These are phyloP conservation scores for Tetrax tetrax DNA, from an alignment of 2,113 vertebrate genomes.

Conservation along the genomic window DNA sequence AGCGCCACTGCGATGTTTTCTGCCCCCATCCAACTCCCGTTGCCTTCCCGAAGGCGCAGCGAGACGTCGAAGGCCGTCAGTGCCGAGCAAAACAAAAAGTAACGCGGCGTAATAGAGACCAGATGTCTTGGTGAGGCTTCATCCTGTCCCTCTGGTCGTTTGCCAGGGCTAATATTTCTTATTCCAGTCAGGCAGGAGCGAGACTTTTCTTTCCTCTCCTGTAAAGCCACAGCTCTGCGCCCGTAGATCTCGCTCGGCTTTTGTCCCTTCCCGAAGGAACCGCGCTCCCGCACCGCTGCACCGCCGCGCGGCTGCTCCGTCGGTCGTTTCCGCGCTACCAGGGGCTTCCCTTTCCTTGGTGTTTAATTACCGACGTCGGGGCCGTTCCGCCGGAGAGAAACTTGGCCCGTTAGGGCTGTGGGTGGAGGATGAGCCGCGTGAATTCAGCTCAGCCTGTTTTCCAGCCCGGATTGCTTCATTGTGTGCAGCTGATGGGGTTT, in stretches of 20 bases:
- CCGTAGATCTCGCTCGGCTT: neutral
- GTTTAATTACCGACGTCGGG: neutral
- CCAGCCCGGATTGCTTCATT: neutral
- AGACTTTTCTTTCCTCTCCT: neutral
- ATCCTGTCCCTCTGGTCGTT: neutral
- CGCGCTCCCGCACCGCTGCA: fast-evolving
- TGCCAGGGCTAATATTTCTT: slow-evolving; percentile 9
- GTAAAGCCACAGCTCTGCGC: neutral
- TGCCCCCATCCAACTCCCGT: neutral
- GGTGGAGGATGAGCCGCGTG: neutral
- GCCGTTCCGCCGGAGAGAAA: neutral
- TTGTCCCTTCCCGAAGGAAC: neutral
- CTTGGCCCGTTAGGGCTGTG: neutral
- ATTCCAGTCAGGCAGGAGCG: slow-evolving; percentile 4
- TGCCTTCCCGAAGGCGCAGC: neutral
- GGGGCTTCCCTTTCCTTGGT: neutral
- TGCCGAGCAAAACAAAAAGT: slow-evolving; percentile 24
- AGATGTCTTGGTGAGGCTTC: slow-evolving; percentile 35
- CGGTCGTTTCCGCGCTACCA: neutral
- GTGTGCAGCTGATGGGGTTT: neutral
- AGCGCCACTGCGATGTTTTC: neutral
- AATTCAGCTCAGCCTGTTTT: neutral
- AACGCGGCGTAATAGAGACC: neutral
- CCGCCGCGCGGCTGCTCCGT: fast-evolving
- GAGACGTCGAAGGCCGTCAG: neutral